These are phyloP conservation scores for Drosophila lowei DNA, from an alignment of 1,140 invertebrate species.

Conservation along the genomic window DNA sequence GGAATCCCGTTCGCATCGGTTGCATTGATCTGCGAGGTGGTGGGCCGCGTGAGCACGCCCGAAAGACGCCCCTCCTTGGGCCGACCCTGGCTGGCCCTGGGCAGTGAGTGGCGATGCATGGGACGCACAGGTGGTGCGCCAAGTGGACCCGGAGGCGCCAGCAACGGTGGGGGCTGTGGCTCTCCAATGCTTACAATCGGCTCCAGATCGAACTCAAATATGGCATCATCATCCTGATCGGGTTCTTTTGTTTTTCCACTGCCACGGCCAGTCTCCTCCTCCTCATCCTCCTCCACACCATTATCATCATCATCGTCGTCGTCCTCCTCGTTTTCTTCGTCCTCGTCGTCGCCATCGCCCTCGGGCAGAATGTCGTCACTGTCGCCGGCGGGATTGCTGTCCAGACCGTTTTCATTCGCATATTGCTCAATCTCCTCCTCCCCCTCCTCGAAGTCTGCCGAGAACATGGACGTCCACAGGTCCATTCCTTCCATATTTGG, in stretches of 20 bases:
- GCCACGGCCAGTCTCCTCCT: neutral
- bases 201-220: slow-evolving; percentile 75
- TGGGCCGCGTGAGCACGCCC: slow-evolving; percentile 38
- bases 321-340: slow-evolving; percentile 32
- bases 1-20: slow-evolving; percentile 65
- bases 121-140: slow-evolving; percentile 12
- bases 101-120: slow-evolving; percentile 40
- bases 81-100: neutral
- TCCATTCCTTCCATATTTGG: slow-evolving; percentile 75
- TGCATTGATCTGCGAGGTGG: slow-evolving; percentile 70
- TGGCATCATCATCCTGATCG: slow-evolving; percentile 72
- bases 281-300: slow-evolving; percentile 30
- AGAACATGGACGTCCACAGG: slow-evolving; percentile 79
- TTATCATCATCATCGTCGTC: slow-evolving; percentile 29
- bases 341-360: slow-evolving; percentile 42
- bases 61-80: slow-evolving; percentile 2
- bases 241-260: slow-evolving; percentile 27
- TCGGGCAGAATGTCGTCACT: slow-evolving; percentile 40
- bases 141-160: slow-evolving; percentile 27
- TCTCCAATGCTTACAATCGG: slow-evolving; percentile 54
- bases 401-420: slow-evolving; percentile 39
- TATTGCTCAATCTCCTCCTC: slow-evolving; percentile 39
- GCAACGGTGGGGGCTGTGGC: slow-evolving; percentile 4
- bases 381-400: slow-evolving; percentile 26
- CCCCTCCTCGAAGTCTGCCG: slow-evolving; percentile 63